phyloP scores from a whole-genome alignment of 2,113 vertebrate genomes.

The Limanda limanda region DNA sequence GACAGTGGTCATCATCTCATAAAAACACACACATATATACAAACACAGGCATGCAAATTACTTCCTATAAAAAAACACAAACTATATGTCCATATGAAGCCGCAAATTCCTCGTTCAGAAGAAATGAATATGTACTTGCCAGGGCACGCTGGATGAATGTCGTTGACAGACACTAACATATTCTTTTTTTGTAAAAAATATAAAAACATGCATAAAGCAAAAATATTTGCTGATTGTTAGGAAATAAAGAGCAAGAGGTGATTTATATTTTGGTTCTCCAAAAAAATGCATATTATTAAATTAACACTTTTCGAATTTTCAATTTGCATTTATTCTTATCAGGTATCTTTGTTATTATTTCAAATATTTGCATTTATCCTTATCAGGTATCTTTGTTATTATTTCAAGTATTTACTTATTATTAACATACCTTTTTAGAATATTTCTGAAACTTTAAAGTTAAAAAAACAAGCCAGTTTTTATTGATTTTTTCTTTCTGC shows the following conservation, averaged over 20 bases:
- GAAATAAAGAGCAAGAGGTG: constrained; percentile 6
- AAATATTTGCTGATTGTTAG: constrained; percentile 8
- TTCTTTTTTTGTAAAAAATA: constrained; percentile 54
- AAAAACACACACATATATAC: constrained; percentile 26
- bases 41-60: constrained; percentile 51
- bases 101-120: constrained; percentile 50
- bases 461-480: background rate
- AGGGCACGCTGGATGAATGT: constrained; percentile 50
- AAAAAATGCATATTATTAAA: background rate
- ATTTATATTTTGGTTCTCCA: constrained; percentile 12
- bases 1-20: constrained; percentile 41
- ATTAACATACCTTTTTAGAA: background rate
- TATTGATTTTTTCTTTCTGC: background rate
- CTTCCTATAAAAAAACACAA: constrained; percentile 57
- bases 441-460: constrained; percentile 1
- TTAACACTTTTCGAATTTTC: background rate
- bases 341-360: background rate
- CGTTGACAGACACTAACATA: constrained; percentile 57
- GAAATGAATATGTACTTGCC: constrained; percentile 55
- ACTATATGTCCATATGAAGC: constrained; percentile 54
- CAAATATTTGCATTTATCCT: background rate
- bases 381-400: background rate
- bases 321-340: background rate
- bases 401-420: background rate
- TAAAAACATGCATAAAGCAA: constrained; percentile 18